Base-by-base conservation (phyloP, 37 sponge, comb jelly and placozoan genomes). In the Haliclona indistincta region DNA sequence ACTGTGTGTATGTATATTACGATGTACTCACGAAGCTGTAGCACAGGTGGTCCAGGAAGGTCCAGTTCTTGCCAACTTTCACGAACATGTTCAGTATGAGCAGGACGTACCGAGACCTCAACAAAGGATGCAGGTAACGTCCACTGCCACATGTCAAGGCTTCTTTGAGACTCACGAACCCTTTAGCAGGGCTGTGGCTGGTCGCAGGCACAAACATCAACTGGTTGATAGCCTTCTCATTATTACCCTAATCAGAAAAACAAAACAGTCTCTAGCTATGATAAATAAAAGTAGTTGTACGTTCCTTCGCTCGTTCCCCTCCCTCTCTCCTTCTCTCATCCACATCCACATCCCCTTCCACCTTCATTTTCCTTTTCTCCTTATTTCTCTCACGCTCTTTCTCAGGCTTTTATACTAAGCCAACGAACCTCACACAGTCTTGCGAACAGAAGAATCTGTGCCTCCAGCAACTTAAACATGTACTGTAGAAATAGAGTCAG, bases 11-110 rank as follows among this genome's bases (percentile, higher is more conserved):
- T n/a, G n/a, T n/a, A n/a, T n/a, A n/a, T n/a, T n/a, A n/a, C n/a
- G n/a, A n/a, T n/a, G n/a, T n/a, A 77, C 86, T 71, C 26, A 82
- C 81, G 65, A 88, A 88, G 32, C 83, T 71, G 58, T 67, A 37
- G 26, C 83, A 64, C 22, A 88, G 83, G 34, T 70, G 71, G 22
- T 88, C 89, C 61, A 88, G 73, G 19, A 82, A 43, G 41, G 89
- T 54, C 6, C 79, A 56, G 68, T 88, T 88, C 23, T 77, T 52
- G 32, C 79, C 89, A 47, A 88, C 83, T 54, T 88, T 83, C 47
- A 88, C 79, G 58, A 70, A 88, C 74, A 88, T 38, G 36, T 78
- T 79, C 3, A 37, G 23, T 19, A 84, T 71, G 25, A 84, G 73
- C 15, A 70, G 64, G 45, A 77, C 76, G 56, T 84, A 84, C 38